Evolutionary conservation across 30 jellyfish, hydroid and myxozoan species (phyloP), one percentile per base, ranked within the genome.

Genomic region (Hydractinia symbiolongicarpus): DNA sequence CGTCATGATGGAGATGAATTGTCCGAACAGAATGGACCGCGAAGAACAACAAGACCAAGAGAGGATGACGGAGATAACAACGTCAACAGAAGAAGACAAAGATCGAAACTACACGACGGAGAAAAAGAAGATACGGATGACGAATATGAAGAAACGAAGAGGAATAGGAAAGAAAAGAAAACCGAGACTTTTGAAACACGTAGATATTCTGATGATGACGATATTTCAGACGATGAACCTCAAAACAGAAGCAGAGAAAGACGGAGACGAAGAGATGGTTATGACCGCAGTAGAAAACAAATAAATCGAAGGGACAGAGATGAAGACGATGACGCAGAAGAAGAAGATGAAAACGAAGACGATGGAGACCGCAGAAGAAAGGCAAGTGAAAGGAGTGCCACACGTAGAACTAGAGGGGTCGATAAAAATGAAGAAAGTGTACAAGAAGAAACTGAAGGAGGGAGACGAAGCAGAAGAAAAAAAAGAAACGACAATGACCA

Each of bases 131-230:
- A 64, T 64, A 51, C 19, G 16, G 74, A 64, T 1, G 74, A 64
- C 9, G 17, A 64, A n/a, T 44, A 64, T 7, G 1, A 51, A 64
- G 19, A 64, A 44, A 7, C 19, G 52, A 13, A 5, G 9, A 44
- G 74, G 74, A 4, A 64, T 64, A 64, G 40, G 17, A 64, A 64
- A 64, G 74, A 64, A 13, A 13, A 44, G 74, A 64, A 64, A 64
- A 51, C 19, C 9, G 16, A 64, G 40, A n/a, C 9, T 64, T 7
- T 51, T 64, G 40, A 64, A 64, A 64, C 74, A 64, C 74, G 74
- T 64, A 44, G 74, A 64, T 64, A 64, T 64, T 64, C 74, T 64
- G 74, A 64, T 64, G 74, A 64, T n/a, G 74, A 64, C 74, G 74
- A 64, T 64, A 51, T 64, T 64, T 64, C 74, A 64, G 74, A 64